Percentiles rank a stretch among this genome's conserved stretches.
Evolutionary conservation across 1,140 invertebrate species (phyloP).

Genomic region (Lepidurus packardi): DNA sequence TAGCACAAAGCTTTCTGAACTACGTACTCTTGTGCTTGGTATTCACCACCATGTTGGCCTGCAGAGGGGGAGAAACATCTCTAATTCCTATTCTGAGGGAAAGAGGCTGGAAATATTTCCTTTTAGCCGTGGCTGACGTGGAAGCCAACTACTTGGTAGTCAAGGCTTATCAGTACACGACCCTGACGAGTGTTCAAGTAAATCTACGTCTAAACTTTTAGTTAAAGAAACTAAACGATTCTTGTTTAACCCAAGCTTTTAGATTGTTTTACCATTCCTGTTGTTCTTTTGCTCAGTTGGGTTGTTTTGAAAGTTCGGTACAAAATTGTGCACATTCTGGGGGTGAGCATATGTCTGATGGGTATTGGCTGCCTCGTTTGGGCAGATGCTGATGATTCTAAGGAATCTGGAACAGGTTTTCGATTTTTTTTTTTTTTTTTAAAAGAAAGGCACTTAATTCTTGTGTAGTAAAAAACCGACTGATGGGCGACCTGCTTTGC

Average conservation of each 20-base stretch:
- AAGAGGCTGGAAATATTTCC: slow-evolving; percentile 65
- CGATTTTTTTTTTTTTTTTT: background rate
- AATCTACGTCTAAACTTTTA: background rate
- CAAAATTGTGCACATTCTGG: slow-evolving; percentile 63
- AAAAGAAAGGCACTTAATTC: slow-evolving; percentile 29
- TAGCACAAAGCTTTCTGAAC: slow-evolving; percentile 72
- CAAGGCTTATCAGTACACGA: slow-evolving; percentile 58
- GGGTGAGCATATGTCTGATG: slow-evolving; percentile 71
- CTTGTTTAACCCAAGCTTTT: slow-evolving; percentile 56
- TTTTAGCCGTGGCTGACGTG: slow-evolving; percentile 71
- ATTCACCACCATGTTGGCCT: slow-evolving; percentile 67
- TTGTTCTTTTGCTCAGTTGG: slow-evolving; percentile 67
- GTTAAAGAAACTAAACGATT: slow-evolving; percentile 23
- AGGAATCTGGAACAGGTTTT: slow-evolving; percentile 41
- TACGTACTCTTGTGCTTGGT: slow-evolving; percentile 68
- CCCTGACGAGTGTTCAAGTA: slow-evolving; percentile 58
- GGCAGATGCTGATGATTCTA: slow-evolving; percentile 65
- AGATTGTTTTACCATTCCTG: slow-evolving; percentile 79
- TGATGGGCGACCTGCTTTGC: slow-evolving; percentile 77
- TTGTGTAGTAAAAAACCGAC: slow-evolving; percentile 62
- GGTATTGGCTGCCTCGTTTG: slow-evolving; percentile 76
- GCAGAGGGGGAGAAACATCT: slow-evolving; percentile 56
- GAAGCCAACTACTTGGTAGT: slow-evolving; percentile 69
- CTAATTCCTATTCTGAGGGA: slow-evolving; percentile 60
- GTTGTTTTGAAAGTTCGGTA: slow-evolving; percentile 62